phyloP scores from a whole-genome alignment of 1,140 invertebrate genomes.

The Zaprionus kolodkinae region DNA sequence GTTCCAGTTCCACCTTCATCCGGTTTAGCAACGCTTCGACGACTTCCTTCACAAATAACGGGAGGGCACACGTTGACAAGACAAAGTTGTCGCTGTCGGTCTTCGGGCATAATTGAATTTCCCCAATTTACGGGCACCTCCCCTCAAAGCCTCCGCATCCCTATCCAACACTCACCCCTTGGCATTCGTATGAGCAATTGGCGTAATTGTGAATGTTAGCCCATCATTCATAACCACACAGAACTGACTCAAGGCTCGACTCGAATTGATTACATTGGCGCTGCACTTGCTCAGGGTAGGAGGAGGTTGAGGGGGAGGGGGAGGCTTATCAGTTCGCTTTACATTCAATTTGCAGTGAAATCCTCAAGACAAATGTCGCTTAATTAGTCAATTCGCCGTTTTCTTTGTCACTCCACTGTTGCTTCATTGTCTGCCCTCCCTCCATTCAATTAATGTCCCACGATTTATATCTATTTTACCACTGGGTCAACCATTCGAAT shows the following conservation, averaged over 20 bases:
- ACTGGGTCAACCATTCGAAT: conserved; percentile 16
- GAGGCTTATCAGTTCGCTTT: conserved; percentile 59
- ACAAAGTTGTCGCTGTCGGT: conserved; percentile 60
- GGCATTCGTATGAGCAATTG: conserved; percentile 65
- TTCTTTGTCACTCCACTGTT: conserved; percentile 42
- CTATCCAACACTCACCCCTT: background rate
- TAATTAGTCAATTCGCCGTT: conserved; percentile 67
- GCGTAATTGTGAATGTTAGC: conserved; percentile 77
- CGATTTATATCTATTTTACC: conserved; percentile 69
- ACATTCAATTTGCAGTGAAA: conserved; percentile 70
- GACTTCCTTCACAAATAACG: conserved; percentile 54
- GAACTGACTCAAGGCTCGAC: background rate
- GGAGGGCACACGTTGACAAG: conserved; percentile 60
- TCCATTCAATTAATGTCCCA: conserved; percentile 50
- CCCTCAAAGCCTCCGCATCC: background rate
- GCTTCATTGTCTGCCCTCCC: conserved; percentile 33
- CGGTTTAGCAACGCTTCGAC: conserved; percentile 68
- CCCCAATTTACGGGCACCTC: conserved; percentile 64
- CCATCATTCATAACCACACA: conserved; percentile 74
- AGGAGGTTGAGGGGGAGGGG: no score
- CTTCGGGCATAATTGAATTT: conserved; percentile 75
- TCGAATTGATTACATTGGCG: conserved; percentile 65
- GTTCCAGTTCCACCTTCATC: conserved; percentile 39
- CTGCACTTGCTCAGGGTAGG: conserved; percentile 16
- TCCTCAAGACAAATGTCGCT: conserved; percentile 67